Percentiles rank a stretch among this genome's conserved stretches.
Conservation (phyloP, 2,797 vertebrate species). For the Rousettus madagascariensis region DNA sequence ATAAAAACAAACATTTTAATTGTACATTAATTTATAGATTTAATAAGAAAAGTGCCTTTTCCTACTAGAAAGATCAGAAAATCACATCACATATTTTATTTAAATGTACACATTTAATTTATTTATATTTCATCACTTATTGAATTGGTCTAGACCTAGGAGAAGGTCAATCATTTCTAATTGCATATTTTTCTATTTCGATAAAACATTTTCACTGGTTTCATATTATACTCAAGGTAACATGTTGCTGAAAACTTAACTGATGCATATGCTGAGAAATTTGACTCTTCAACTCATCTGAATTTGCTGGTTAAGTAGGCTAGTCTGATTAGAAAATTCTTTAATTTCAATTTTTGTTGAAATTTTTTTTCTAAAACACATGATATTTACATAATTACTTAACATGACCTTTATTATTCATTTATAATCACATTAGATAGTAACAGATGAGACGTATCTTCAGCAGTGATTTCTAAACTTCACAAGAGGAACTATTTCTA, state of each 20-base stretch:
- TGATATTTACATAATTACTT: slow-evolving; percentile 44
- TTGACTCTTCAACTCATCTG: neutral
- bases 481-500: neutral
- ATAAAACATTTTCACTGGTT: neutral
- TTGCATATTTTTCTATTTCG: neutral
- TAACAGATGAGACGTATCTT: slow-evolving; percentile 10
- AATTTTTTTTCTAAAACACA: slow-evolving; percentile 44
- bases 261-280: neutral
- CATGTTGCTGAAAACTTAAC: neutral
- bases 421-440: neutral
- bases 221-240: neutral
- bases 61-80: neutral
- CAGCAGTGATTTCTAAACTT: slow-evolving; percentile 34
- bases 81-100: neutral
- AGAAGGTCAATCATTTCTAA: neutral
- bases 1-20: neutral
- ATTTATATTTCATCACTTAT: neutral
- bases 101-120: neutral
- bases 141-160: neutral
- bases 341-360: slow-evolving; percentile 41
- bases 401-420: neutral
- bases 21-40: slow-evolving; percentile 14
- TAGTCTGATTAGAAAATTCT: slow-evolving; percentile 37
- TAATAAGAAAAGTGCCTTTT: neutral
- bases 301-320: neutral